Conservation (phyloP, 2,797 vertebrate genomes). For the Chelidonichthys spinosus region DNA sequence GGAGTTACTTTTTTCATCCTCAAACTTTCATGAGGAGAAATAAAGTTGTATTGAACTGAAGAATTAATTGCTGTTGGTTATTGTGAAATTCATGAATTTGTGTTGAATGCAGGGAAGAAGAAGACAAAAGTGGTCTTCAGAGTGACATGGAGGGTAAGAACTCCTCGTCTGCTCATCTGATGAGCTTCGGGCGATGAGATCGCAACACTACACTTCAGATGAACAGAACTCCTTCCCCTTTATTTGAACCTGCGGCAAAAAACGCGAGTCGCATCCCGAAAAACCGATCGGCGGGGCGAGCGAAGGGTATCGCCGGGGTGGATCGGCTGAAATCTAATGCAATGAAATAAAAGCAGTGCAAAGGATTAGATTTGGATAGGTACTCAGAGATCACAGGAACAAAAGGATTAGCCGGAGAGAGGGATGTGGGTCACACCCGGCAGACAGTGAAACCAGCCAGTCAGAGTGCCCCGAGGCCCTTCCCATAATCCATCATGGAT, state of each 20-base stretch:
- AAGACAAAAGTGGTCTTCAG: conserved; percentile 1
- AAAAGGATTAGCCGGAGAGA: conserved; percentile 78
- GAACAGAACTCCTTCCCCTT: conserved; percentile 18
- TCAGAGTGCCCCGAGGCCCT: conserved; percentile 57
- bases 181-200: conserved; percentile 20
- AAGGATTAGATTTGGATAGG: conserved; percentile 78
- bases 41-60: conserved; percentile 31
- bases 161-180: conserved; percentile 22
- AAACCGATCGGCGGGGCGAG: conserved; percentile 45
- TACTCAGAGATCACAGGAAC: conserved; percentile 75
- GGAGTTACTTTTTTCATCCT: not conserved
- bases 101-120: not conserved
- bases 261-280: conserved; percentile 30
- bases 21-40: conserved; percentile 12
- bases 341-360: conserved; percentile 68
- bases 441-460: conserved; percentile 75
- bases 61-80: conserved; percentile 26
- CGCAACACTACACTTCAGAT: conserved; percentile 8
- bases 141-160: conserved; percentile 9
- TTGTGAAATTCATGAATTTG: conserved; percentile 2
- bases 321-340: conserved; percentile 66
- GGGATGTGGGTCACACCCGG: conserved; percentile 80
- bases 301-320: conserved; percentile 54
- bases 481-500: conserved; percentile 65
- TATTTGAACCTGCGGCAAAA: conserved; percentile 19